Conservation (phyloP, 2,888 invertebrate genomes). For the Melanchra persicariae region DNA sequence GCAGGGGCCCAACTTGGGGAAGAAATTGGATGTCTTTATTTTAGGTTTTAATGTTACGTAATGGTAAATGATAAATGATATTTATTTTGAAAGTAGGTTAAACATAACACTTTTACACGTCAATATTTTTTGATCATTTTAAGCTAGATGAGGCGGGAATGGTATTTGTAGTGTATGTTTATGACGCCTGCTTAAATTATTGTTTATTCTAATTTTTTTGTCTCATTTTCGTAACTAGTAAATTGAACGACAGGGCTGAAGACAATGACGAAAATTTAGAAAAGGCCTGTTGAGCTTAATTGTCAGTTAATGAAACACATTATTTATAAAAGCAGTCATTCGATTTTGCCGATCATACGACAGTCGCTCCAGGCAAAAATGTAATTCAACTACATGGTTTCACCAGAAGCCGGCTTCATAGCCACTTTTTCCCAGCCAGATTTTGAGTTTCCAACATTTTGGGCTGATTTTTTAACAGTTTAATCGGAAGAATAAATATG, state of each 20-base stretch:
- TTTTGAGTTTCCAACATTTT: too few species aligned
- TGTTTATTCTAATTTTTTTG: background rate
- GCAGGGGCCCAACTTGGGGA: slow-evolving; percentile 65
- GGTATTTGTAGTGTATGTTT: background rate
- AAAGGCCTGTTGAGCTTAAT: too few species aligned
- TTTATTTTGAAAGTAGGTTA: too few species aligned
- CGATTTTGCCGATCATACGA: background rate
- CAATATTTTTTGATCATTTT: too few species aligned
- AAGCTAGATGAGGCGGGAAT: too few species aligned
- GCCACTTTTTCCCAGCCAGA: background rate
- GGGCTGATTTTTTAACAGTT: too few species aligned
- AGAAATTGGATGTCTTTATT: background rate
- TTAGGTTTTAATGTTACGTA: slow-evolving; percentile 22
- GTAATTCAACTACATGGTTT: background rate
- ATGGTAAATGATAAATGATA: too few species aligned
- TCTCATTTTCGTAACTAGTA: background rate
- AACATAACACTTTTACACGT: too few species aligned
- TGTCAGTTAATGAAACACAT: background rate
- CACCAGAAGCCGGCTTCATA: background rate
- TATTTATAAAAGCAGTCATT: background rate
- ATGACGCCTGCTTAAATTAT: background rate
- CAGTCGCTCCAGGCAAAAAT: background rate
- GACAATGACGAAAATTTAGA: background rate
- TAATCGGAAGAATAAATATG: too few species aligned
- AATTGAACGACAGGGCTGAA: too few species aligned